Evolutionary conservation across 2,113 vertebrate genomes (phyloP).

Genomic region (Dissostichus mawsoni): DNA sequence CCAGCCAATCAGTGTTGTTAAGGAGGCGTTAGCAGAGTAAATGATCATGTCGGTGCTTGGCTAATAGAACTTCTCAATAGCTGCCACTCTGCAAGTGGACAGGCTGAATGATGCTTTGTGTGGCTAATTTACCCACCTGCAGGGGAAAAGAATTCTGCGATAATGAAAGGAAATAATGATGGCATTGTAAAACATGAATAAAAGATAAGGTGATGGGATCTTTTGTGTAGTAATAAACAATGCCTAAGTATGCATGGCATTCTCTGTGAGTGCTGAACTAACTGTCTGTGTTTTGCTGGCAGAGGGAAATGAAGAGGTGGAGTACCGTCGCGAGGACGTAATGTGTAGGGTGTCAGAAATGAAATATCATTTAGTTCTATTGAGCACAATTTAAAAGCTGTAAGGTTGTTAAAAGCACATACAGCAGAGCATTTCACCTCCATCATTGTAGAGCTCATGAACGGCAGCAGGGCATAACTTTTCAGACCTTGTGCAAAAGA

Average conservation of each 20-base stretch:
- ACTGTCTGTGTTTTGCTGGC: constrained; percentile 16
- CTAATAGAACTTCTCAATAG: constrained; percentile 33
- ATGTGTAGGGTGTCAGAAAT: constrained; percentile 29
- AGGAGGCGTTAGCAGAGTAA: constrained; percentile 36
- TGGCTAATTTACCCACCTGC: constrained; percentile 35
- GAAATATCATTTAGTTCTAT: constrained; percentile 41
- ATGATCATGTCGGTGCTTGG: constrained; percentile 20
- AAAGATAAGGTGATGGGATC: constrained; percentile 10
- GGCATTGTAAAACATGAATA: constrained; percentile 33
- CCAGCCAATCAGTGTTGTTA: constrained; percentile 26
- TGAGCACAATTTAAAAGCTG: constrained; percentile 34
- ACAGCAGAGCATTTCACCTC: constrained; percentile 23
- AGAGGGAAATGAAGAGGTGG: constrained; percentile 27
- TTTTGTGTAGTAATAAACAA: constrained; percentile 34
- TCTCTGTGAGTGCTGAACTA: constrained; percentile 6
- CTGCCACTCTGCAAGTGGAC: constrained; percentile 34
- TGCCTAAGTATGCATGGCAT: constrained; percentile 17
- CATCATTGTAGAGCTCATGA: constrained; percentile 8
- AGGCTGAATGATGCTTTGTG: constrained; percentile 41
- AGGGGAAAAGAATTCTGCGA: background rate
- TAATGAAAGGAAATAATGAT: constrained; percentile 44
- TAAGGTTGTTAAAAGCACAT: constrained; percentile 20
- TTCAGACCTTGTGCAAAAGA: constrained; percentile 4
- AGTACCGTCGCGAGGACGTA: constrained; percentile 11
- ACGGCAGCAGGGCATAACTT: background rate